Percentiles rank a stretch among this genome's conserved stretches.
Evolutionary conservation across 2,113 vertebrate species (phyloP).

Genomic region (Mesitornis unicolor): DNA sequence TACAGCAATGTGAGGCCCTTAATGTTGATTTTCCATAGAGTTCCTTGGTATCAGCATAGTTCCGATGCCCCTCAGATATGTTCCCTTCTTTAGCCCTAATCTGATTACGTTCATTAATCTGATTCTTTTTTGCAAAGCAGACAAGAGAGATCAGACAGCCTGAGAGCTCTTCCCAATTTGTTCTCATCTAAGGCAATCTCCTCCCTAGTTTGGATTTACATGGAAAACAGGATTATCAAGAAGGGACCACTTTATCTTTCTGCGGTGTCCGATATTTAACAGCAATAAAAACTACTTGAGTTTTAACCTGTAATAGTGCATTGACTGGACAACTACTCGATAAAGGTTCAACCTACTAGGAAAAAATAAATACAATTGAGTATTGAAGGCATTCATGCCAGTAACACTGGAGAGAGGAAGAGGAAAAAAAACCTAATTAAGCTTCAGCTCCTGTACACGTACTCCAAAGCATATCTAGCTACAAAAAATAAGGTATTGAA

Average conservation of each 20-base stretch:
- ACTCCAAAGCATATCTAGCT: neutral
- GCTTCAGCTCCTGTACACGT: neutral
- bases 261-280: neutral
- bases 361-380: neutral
- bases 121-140: conserved; percentile 31
- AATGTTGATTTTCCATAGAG: neutral
- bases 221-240: conserved; percentile 20
- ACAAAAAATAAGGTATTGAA: neutral
- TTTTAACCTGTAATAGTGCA: neutral
- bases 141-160: conserved; percentile 30
- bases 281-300: neutral
- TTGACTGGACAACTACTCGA: neutral
- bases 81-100: conserved; percentile 15
- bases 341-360: neutral
- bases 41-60: neutral
- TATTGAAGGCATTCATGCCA: neutral
- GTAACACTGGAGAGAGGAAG: neutral
- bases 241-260: neutral
- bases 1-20: neutral
- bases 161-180: neutral
- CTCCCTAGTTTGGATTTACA: neutral
- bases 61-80: conserved; percentile 23
- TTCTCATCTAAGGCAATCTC: neutral
- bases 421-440: neutral
- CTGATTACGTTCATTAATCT: conserved; percentile 36